phyloP scores from a whole-genome alignment of 2,888 invertebrate genomes.

The Anoplius nigerrimus region DNA sequence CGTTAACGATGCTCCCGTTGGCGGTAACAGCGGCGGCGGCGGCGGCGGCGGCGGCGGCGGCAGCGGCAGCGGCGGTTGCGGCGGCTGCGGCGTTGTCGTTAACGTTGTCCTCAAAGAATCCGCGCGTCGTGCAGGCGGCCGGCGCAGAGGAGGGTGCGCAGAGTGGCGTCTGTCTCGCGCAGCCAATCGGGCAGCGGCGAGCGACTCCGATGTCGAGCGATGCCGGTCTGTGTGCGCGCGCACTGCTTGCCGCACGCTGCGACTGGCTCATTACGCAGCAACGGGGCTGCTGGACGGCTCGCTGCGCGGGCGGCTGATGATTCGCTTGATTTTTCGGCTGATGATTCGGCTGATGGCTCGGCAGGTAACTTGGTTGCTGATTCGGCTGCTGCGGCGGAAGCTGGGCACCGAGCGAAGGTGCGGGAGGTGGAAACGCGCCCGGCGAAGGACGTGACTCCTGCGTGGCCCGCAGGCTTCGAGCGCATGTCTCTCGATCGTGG shows the following conservation, averaged over 20 bases:
- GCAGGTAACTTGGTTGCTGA: conserved; percentile 2
- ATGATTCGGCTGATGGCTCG: conserved; percentile 37
- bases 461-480: conserved; percentile 68
- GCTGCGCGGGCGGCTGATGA: conserved; percentile 9
- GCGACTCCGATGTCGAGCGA: conserved; percentile 65
- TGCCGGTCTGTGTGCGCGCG: conserved; percentile 61
- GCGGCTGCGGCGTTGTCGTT: background rate
- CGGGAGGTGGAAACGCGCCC: conserved; percentile 77
- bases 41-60: conserved; percentile 67
- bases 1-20: conserved; percentile 45
- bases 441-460: conserved; percentile 74
- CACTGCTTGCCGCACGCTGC: conserved; percentile 20
- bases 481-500: conserved; percentile 74
- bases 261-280: conserved; percentile 50
- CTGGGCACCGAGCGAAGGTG: conserved; percentile 48
- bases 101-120: conserved; percentile 62
- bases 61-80: conserved; percentile 53
- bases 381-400: conserved; percentile 32
- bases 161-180: conserved; percentile 30
- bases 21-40: no score
- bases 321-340: no score
- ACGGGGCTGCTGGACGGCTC: conserved; percentile 37
- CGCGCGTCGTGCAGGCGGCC: conserved; percentile 52
- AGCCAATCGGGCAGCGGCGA: conserved; percentile 46
- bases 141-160: conserved; percentile 32